phyloP scores from a whole-genome alignment of 2,113 vertebrate genomes.

The Tor tambroides region DNA sequence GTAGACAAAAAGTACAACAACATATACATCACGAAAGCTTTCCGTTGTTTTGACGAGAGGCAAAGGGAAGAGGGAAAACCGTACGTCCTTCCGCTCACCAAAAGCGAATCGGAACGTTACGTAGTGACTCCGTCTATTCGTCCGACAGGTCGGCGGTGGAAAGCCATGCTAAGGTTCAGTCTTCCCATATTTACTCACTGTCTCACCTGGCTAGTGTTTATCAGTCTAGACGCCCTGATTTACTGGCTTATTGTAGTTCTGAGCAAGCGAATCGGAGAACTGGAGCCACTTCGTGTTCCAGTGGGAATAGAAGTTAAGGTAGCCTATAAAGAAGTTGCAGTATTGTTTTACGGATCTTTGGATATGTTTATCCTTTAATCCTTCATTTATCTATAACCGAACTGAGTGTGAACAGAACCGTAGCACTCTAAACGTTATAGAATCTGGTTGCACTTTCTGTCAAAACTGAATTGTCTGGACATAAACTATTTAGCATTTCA shows the following conservation, averaged over 20 bases:
- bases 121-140: constrained; percentile 72
- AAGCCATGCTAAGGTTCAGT: constrained; percentile 76
- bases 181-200: constrained; percentile 80
- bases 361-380: neutral
- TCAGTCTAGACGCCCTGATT: constrained; percentile 82
- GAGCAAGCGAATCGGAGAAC: constrained; percentile 79
- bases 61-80: constrained; percentile 74
- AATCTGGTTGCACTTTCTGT: no score
- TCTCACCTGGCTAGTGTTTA: constrained; percentile 81
- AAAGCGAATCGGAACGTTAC: constrained; percentile 80
- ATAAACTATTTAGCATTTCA: neutral
- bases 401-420: neutral
- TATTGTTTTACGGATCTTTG: neutral
- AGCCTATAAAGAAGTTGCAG: constrained; percentile 63
- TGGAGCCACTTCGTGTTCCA: constrained; percentile 82
- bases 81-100: constrained; percentile 83
- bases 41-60: constrained; percentile 82
- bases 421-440: neutral
- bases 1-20: constrained; percentile 80
- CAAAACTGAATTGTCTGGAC: no score
- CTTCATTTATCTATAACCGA: neutral
- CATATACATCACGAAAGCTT: constrained; percentile 80
- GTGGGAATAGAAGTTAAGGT: constrained; percentile 81
- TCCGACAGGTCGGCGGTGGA: constrained; percentile 77
- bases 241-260: constrained; percentile 84